Evolutionary conservation across 1,140 invertebrate species (phyloP).

Genomic region (Drosophila fuyamai): DNA sequence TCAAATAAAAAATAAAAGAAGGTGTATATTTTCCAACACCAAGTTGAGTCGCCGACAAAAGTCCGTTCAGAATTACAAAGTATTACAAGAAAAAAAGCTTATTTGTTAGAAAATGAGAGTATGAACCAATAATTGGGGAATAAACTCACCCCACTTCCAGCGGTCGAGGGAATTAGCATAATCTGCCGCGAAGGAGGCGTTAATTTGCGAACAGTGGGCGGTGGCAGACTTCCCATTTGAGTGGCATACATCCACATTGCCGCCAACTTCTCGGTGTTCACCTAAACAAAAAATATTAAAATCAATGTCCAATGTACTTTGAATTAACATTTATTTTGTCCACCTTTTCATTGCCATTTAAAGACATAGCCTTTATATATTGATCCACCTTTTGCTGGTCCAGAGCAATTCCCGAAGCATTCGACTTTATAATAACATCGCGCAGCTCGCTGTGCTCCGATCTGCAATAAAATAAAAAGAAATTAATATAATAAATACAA

Average conservation of each 20-base stretch:
- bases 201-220: slow-evolving; percentile 55
- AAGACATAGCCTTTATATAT: slow-evolving; percentile 78
- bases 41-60: no score
- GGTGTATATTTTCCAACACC: no score
- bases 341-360: slow-evolving; percentile 75
- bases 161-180: slow-evolving; percentile 72
- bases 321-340: neutral
- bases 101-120: no score
- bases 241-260: slow-evolving; percentile 82
- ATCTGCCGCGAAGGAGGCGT: slow-evolving; percentile 63
- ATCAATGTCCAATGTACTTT: neutral
- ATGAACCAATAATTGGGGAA: no score
- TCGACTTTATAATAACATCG: slow-evolving; percentile 77
- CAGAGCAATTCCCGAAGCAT: slow-evolving; percentile 57
- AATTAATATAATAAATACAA: neutral
- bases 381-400: slow-evolving; percentile 79
- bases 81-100: no score
- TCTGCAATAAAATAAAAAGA: slow-evolving; percentile 38
- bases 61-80: no score
- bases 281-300: slow-evolving; percentile 8
- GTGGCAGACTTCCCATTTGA: slow-evolving; percentile 68
- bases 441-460: slow-evolving; percentile 61
- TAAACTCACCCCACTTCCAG: slow-evolving; percentile 60
- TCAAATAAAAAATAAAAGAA: no score
- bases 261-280: slow-evolving; percentile 72